Percentiles rank a stretch among this genome's conserved stretches.
Conservation (phyloP, 2,797 vertebrate species). For the Tauraco hartlaubi region DNA sequence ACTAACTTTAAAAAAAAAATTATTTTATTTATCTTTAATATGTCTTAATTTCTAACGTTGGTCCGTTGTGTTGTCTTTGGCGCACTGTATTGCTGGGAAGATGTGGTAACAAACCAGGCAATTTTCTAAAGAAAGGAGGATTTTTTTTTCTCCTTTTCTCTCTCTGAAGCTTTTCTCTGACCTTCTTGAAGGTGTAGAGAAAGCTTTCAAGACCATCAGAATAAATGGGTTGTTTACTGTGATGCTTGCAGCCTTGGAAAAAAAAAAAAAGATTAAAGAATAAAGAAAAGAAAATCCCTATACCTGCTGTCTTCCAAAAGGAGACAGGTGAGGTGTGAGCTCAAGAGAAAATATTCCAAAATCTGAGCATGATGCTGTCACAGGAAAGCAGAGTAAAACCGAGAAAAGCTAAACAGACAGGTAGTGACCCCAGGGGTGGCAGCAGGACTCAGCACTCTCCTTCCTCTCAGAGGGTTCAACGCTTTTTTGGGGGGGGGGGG, state of each 20-base stretch:
- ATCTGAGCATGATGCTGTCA: background rate
- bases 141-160: background rate
- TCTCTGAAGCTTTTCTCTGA: slow-evolving; percentile 37
- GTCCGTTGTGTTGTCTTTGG: background rate
- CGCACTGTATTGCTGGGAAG: background rate
- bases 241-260: slow-evolving; percentile 21
- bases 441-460: background rate
- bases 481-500: too few species aligned
- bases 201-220: slow-evolving; percentile 57
- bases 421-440: background rate
- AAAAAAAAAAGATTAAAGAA: background rate
- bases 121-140: slow-evolving; percentile 25
- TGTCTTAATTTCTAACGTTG: background rate
- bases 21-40: background rate
- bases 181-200: slow-evolving; percentile 47
- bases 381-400: background rate
- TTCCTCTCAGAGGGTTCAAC: background rate
- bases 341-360: slow-evolving; percentile 37
- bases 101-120: background rate
- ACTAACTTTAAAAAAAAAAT: background rate
- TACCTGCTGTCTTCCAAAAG: background rate
- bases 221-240: slow-evolving; percentile 64
- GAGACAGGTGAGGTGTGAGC: slow-evolving; percentile 18
- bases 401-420: background rate
- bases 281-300: slow-evolving; percentile 27